Evolutionary conservation across 2,888 invertebrate genomes (phyloP).

Genomic region (Microctonus hyperodae): DNA sequence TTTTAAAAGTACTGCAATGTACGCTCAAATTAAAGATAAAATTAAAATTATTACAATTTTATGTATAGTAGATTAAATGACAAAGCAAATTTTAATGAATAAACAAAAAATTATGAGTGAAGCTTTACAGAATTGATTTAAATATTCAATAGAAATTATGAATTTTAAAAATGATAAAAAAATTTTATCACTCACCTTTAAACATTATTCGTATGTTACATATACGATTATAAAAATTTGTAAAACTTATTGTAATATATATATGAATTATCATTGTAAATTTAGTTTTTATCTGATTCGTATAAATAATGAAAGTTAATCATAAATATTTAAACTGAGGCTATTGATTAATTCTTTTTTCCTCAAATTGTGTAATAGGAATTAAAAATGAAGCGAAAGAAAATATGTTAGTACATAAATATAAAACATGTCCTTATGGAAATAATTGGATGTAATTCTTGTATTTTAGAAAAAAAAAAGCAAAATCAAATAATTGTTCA

Average conservation of each 20-base stretch:
- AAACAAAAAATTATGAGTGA: background rate
- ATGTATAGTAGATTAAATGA: background rate
- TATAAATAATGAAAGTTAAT: background rate
- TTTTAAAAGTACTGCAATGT: background rate
- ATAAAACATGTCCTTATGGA: background rate
- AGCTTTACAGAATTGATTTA: background rate
- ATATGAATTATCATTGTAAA: background rate
- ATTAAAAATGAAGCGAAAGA: background rate
- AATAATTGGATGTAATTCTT: background rate
- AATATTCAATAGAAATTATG: background rate
- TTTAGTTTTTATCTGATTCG: background rate
- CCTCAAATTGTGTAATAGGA: background rate
- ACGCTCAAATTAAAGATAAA: background rate
- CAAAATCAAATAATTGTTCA: constrained; percentile 3
- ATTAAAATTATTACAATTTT: background rate
- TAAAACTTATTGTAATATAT: constrained; percentile 5
- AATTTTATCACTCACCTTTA: background rate
- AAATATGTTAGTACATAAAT: constrained; percentile 9
- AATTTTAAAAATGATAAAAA: background rate
- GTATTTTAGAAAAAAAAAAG: background rate
- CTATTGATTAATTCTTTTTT: background rate
- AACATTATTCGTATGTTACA: background rate
- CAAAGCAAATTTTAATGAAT: background rate
- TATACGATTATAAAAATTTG: background rate
- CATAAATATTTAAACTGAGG: background rate